These are phyloP conservation scores for Bergia sp. DNA, from an alignment of 92 coral and sea anemone species.

Conservation along the genomic window DNA sequence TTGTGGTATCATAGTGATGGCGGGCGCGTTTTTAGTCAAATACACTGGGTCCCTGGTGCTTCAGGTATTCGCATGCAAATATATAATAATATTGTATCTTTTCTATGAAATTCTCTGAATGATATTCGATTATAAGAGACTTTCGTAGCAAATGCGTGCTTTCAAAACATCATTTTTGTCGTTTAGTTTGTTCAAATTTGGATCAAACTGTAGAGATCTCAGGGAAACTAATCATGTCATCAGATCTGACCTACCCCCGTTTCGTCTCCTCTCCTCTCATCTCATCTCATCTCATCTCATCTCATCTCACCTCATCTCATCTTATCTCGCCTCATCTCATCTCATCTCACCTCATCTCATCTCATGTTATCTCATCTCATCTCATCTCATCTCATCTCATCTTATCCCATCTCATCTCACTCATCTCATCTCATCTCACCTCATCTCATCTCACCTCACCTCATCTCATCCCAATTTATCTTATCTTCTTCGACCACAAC, in stretches of 20 bases:
- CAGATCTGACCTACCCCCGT: not conserved
- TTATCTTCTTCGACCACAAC: too few species aligned
- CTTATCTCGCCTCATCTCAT: not conserved
- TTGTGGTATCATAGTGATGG: conserved; percentile 29
- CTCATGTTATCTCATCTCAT: not conserved
- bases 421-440: not conserved
- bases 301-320: not conserved
- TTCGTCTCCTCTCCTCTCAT: not conserved
- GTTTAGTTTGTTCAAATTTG: too few species aligned
- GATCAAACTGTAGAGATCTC: too few species aligned
- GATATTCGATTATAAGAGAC: too few species aligned
- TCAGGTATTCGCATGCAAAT: conserved; percentile 21
- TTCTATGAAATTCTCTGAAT: too few species aligned
- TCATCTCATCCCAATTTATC: not conserved
- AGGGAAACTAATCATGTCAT: too few species aligned
- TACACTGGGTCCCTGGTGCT: conserved; percentile 40
- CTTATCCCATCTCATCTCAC: conserved; percentile 1
- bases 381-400: not conserved
- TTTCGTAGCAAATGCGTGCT: too few species aligned
- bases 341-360: not conserved
- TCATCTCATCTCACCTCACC: conserved; percentile 2
- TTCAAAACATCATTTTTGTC: too few species aligned
- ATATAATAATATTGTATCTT: not conserved
- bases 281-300: not conserved
- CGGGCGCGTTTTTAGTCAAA: conserved; percentile 31